Base-by-base conservation (phyloP, 2,888 invertebrate genomes). In the Agrochola litura region DNA sequence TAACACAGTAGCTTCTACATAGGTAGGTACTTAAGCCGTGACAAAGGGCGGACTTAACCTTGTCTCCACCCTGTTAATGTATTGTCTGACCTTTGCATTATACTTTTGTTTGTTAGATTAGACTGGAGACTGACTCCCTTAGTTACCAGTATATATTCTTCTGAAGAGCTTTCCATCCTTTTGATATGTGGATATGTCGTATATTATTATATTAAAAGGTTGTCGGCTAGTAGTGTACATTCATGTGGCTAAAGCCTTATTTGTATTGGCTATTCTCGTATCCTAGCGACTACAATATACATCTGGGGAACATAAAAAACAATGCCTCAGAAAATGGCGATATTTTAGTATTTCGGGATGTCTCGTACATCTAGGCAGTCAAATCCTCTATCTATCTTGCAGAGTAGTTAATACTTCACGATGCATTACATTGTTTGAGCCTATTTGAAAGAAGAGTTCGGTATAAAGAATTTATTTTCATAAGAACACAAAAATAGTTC, bases 21-120 rank as follows among this genome's bases (percentile, higher is more conserved):
- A 43, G n/a, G 49, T 12, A 43, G 25, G 56, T 65, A 46, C 52
- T 52, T 30, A 19, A 43, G 56, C 52, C 19, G 14, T 37, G 37
- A 60, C 78, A 77, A 69, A 80, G 68, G 78, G 58, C 16, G n/a
- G 58, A 16, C 65, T 82, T 60, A 65, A 65, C 80, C 78, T 78
- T 25, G 69, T 65, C 30, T 49, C 14, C 58, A 46, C 37, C 37
- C 30, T 37, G 16, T 22, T 64, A 54, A 77, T 69, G 52, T 56
- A 9, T 49, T n/a, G 58, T 83, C 14, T 69, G 79, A 69, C 79
- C 79, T 65, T 78, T 65, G 19, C 14, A 41, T 65, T 16, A 77
- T 83, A 41, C 46, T 54, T 77, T 77, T 83, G 54, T 83, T 65
- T 78, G 54, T 65, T 37, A 58, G 19, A 54, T 65, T n/a, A 46